Evolutionary conservation across 2,113 vertebrate species (phyloP), one percentile per base, ranked within the genome.

Genomic region (Ascaphus truei): DNA sequence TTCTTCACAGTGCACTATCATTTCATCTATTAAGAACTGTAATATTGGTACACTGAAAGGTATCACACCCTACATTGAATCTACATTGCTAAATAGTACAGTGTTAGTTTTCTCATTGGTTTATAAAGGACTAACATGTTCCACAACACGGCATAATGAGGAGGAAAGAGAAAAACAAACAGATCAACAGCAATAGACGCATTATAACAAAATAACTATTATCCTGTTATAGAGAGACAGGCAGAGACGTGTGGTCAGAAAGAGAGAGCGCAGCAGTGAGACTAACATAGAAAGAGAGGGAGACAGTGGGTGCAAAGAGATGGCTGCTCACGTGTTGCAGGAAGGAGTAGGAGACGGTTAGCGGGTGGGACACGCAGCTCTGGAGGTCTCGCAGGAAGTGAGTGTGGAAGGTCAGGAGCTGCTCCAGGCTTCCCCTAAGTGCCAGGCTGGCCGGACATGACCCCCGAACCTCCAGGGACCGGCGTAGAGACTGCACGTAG

Each of bases 291-390:
- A 31, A 11, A 3, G 9, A 25, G 22, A 34, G 2, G n/a, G 12
- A 31, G 15, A 3, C 10, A 25, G 22, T 34, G 2, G n/a, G 12
- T 8, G 18, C 2, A 4, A 2, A 1, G 16, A 27, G 5, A 5
- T 7, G 13, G 31, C 23, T 29, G 76, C 93, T 88, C 73, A 95
- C 94, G 0, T 92, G 91, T 82, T 91, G 92, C 67, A 89, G 91
- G 85, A 96, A 96, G 80, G 93, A 93, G 81, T 93, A 88, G 20
- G 92, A 92, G 1, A 92, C 90, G 41, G 91, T 79, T 51, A 94
- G 78, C 0, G 94, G 94, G 62, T 94, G 91, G 47, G 85, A 75
- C 1, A 89, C 77, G 11, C 93, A 93, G 27, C 90, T 91, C 82
- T 94, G 92, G 74, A 96, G 91, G 72, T 92, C 89, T 0, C 85